Conservation (phyloP, 2,888 invertebrate species). For the Dendrolimus pini region DNA sequence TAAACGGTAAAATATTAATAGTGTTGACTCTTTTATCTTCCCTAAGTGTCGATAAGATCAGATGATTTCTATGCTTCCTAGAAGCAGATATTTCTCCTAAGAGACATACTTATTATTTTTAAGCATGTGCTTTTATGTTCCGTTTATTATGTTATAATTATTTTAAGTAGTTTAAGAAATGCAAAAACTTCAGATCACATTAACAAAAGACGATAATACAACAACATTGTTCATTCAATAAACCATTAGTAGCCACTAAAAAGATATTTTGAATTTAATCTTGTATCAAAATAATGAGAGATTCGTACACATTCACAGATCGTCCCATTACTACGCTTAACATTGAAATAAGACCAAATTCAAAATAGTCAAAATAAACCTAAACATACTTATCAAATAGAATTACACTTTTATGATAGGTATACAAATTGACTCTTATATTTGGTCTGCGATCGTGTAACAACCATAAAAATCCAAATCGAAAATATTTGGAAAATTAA, state of each 20-base stretch:
- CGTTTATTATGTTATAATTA: conserved; percentile 7
- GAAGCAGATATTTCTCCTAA: too few relatives aligned
- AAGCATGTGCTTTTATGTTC: conserved; percentile 4
- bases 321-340: not conserved
- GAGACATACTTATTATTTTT: not conserved
- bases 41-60: too few relatives aligned
- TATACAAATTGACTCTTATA: conserved; percentile 70
- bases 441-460: conserved; percentile 59
- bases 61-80: too few relatives aligned
- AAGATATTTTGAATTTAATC: not conserved
- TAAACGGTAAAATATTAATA: too few relatives aligned
- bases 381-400: conserved; percentile 57
- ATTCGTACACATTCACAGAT: too few relatives aligned
- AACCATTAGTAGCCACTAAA: conserved; percentile 48
- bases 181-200: conserved; percentile 66
- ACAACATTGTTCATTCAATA: conserved; percentile 45
- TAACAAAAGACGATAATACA: conserved; percentile 60
- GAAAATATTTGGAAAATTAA: conserved; percentile 19
- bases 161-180: conserved; percentile 8
- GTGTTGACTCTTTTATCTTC: too few relatives aligned
- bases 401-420: conserved; percentile 40
- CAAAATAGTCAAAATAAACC: conserved; percentile 21
- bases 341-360: not conserved
- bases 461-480: conserved; percentile 29
- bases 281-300: not conserved